These are phyloP conservation scores for Ptychochromis oligacanthus DNA, from an alignment of 2,113 vertebrate species.

Conservation along the genomic window DNA sequence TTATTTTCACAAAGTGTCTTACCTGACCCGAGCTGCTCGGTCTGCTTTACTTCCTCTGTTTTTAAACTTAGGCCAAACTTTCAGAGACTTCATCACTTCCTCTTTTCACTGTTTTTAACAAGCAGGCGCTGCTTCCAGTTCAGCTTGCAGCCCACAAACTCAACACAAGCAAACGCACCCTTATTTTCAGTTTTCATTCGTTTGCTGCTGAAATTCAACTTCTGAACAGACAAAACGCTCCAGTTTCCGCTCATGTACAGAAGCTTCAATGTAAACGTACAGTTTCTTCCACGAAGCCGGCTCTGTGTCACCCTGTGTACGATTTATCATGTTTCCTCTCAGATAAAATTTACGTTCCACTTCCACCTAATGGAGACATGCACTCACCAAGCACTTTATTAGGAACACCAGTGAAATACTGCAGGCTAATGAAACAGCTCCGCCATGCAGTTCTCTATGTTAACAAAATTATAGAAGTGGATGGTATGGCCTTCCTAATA, in stretches of 20 bases:
- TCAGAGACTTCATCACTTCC: constrained; percentile 63
- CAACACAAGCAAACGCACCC: not conserved
- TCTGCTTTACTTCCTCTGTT: constrained; percentile 56
- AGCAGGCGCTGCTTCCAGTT: constrained; percentile 13
- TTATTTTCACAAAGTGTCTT: not conserved
- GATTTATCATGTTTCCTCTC: not conserved
- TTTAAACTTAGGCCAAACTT: constrained; percentile 62
- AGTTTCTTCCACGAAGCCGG: fast-evolving
- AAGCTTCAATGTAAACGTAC: not conserved
- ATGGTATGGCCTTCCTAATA: too few species aligned
- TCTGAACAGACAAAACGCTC: not conserved
- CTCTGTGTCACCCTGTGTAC: not conserved
- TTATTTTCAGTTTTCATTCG: not conserved
- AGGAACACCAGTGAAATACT: not conserved
- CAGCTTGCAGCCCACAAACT: not conserved
- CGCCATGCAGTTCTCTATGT: not conserved
- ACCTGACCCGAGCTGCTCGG: constrained; percentile 17
- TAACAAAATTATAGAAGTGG: not conserved
- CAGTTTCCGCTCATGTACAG: fast-evolving
- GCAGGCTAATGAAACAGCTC: not conserved
- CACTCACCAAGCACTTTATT: not conserved
- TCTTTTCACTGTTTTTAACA: constrained; percentile 22
- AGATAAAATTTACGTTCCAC: not conserved
- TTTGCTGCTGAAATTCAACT: not conserved
- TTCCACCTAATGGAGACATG: not conserved